Conservation (phyloP, 2,888 invertebrate genomes). For the Bombyx huttoni region DNA sequence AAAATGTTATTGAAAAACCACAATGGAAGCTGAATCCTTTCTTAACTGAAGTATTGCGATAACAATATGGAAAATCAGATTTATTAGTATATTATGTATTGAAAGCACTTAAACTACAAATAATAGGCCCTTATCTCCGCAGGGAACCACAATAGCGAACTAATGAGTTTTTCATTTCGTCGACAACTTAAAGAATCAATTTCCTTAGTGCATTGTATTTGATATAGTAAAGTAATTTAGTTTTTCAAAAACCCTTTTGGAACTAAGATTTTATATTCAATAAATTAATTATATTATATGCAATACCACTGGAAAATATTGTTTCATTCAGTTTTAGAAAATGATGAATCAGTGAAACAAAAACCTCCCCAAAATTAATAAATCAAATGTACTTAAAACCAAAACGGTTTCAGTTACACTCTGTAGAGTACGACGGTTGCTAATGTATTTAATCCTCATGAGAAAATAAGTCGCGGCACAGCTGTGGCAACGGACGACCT, state of each 20-base stretch:
- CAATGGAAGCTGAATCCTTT: background rate
- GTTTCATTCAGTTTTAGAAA: too few species aligned
- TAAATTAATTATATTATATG: too few species aligned
- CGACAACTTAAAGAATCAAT: background rate
- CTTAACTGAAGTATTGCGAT: background rate
- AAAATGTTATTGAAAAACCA: background rate
- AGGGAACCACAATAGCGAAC: background rate
- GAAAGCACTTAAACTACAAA: background rate
- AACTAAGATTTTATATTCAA: too few species aligned
- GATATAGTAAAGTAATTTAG: background rate
- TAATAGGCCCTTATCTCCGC: background rate
- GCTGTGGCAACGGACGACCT: slow-evolving; percentile 29
- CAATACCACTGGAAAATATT: too few species aligned
- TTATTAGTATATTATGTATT: background rate
- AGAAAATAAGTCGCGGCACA: slow-evolving; percentile 36
- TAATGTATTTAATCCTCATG: slow-evolving; percentile 27
- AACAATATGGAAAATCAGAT: background rate
- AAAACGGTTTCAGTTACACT: background rate
- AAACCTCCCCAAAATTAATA: background rate
- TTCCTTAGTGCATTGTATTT: background rate
- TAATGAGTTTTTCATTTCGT: background rate
- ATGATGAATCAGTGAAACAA: too few species aligned
- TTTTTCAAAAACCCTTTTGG: too few species aligned
- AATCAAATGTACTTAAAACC: background rate
- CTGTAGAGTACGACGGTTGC: slow-evolving; percentile 4